Evolutionary conservation across 2,113 vertebrate genomes (phyloP), one percentile per base, ranked within the genome.

Genomic region (Acrocephalus kingi): DNA sequence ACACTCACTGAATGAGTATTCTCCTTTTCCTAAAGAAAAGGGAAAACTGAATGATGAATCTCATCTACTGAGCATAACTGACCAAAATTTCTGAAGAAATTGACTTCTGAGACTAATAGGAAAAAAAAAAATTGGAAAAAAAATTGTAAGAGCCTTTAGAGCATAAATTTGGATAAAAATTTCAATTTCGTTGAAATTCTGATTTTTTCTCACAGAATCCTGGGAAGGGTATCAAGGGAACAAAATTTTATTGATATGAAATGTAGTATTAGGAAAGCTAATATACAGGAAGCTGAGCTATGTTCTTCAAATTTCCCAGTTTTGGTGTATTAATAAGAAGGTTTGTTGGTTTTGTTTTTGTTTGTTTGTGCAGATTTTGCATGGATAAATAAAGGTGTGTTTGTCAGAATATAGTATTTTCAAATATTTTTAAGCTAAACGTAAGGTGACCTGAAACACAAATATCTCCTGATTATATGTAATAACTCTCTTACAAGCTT

Each of bases 351-450:
- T 23, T 67, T 51, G 43, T 15, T n/a, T 7, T 64, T 22, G 23
- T 58, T 58, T 69, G 3, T 43, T 93, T 74, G 35, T 68, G 19
- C 52, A 68, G 33, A 5, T 59, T 67, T 18, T 35, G 1, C 49
- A 25, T 21, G 2, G 13, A 45, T 69, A 48, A 79, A 55, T 35
- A 71, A 67, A 64, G 2, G 6, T 0, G 0, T 10, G 4, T 37
- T 77, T 88, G 3, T 25, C 18, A 62, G 15, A 49, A 86, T 56
- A 62, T 1, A 59, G 6, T 6, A 7, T 16, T 87, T 75, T 71
- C 56, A 64, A n/a, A 69, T 49, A 45, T 45, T 86, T 88, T 94
- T 41, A 62, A 84, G 9, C 9, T 62, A 72, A 45, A 45, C 27
- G 85, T 27, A 68, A 72, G 2, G 20, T 71, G 13, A 68, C 25